Evolutionary conservation across 2,888 invertebrate genomes (phyloP).

Genomic region (Heteromurus nitidus): DNA sequence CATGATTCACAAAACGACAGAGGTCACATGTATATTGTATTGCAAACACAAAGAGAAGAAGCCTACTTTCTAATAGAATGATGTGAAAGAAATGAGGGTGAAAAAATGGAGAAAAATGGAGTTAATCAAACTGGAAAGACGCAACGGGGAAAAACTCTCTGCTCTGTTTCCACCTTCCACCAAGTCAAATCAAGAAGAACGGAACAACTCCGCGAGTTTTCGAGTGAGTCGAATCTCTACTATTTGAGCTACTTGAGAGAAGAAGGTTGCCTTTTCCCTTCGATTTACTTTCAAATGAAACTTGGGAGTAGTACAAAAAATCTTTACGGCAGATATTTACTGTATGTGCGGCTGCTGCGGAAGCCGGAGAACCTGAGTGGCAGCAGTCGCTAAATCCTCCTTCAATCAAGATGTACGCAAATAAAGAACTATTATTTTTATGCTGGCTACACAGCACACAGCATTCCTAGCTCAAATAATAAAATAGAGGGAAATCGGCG

Average conservation of each 20-base stretch:
- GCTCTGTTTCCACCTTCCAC: too few relatives aligned
- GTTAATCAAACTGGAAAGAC: slow-evolving; percentile 52
- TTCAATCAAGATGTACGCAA: slow-evolving; percentile 46
- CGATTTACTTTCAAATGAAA: slow-evolving; percentile 33
- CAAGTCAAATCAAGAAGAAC: slow-evolving; percentile 31
- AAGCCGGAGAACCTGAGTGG: slow-evolving; percentile 8
- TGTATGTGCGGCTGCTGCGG: background rate
- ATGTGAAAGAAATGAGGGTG: slow-evolving; percentile 43
- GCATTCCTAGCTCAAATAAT: too few relatives aligned
- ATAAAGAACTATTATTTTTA: background rate
- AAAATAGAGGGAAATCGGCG: too few relatives aligned
- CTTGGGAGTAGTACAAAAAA: slow-evolving; percentile 17
- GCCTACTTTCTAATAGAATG: background rate
- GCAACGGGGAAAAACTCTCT: slow-evolving; percentile 17
- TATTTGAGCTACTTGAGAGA: too few relatives aligned
- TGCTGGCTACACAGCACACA: background rate
- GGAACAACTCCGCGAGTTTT: background rate
- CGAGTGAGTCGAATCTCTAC: too few relatives aligned
- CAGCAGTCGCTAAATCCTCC: slow-evolving; percentile 38
- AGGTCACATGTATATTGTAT: background rate
- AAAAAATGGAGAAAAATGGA: slow-evolving; percentile 56
- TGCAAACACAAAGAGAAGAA: slow-evolving; percentile 73
- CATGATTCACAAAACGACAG: background rate
- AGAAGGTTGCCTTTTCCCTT: background rate
- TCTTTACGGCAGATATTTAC: background rate